phyloP scores from a whole-genome alignment of 1,140 invertebrate species.

The Galendromus occidentalis region DNA sequence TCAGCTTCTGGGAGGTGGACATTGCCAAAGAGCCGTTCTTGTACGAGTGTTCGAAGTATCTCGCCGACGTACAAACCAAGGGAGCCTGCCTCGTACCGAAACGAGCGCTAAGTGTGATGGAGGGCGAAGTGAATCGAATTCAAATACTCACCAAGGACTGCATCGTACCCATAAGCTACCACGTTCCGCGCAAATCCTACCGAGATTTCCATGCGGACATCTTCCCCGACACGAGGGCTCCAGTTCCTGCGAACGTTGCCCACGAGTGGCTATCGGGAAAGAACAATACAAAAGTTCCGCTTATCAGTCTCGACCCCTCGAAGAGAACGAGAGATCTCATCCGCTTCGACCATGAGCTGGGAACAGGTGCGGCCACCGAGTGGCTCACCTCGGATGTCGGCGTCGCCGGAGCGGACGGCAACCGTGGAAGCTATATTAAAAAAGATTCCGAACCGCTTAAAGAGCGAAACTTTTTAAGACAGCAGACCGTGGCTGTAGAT shows the following conservation, averaged over 20 bases:
- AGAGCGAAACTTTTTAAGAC: neutral
- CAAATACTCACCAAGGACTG: constrained; percentile 59
- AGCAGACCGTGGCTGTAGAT: neutral
- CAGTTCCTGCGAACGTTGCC: constrained; percentile 48
- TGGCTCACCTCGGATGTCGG: constrained; percentile 9
- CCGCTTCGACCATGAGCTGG: neutral
- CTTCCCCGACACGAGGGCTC: constrained; percentile 64
- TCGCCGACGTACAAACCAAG: constrained; percentile 47
- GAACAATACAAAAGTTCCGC: constrained; percentile 16
- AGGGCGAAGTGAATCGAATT: constrained; percentile 74
- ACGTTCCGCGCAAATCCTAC: constrained; percentile 81
- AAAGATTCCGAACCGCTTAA: neutral
- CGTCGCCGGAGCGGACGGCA: neutral
- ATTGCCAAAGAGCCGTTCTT: constrained; percentile 55
- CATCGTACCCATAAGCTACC: constrained; percentile 75
- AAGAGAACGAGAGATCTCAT: constrained; percentile 12
- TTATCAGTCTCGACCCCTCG: constrained; percentile 14
- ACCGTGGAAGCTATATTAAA: constrained; percentile 1
- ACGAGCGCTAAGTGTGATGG: constrained; percentile 73
- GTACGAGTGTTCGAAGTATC: constrained; percentile 41
- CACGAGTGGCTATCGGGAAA: constrained; percentile 46
- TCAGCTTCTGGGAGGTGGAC: constrained; percentile 58
- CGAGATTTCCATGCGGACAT: constrained; percentile 78
- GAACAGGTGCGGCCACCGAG: neutral
- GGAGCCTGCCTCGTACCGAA: constrained; percentile 77